These are phyloP conservation scores for Lepetodrilus schrolli DNA, from an alignment of 2,888 invertebrate species.

Conservation along the genomic window DNA sequence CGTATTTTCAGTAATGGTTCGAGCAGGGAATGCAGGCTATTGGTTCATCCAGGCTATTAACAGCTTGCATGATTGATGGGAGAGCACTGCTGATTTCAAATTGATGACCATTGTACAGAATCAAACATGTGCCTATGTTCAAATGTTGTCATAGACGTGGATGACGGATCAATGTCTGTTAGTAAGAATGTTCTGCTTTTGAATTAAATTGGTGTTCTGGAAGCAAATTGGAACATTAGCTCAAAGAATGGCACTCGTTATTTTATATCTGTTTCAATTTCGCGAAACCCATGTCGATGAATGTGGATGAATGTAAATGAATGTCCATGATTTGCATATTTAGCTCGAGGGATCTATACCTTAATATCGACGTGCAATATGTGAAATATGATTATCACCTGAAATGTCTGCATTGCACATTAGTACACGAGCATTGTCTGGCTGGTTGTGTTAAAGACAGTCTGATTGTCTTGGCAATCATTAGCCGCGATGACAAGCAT, in stretches of 20 bases:
- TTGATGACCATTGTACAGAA: background rate
- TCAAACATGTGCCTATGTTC: conserved; percentile 21
- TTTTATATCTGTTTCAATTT: background rate
- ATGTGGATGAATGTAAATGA: background rate
- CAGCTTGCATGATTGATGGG: background rate
- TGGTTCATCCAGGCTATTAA: conserved; percentile 2
- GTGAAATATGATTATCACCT: too few relatives aligned
- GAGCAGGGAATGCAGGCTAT: too few relatives aligned
- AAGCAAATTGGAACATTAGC: background rate
- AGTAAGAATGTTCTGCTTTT: background rate
- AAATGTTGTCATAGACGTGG: background rate
- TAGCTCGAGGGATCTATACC: too few relatives aligned
- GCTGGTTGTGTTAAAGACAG: background rate
- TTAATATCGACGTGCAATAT: too few relatives aligned
- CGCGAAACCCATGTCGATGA: background rate
- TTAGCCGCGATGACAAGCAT: conserved; percentile 3
- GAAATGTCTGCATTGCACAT: background rate
- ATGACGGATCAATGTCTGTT: background rate
- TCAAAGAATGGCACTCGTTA: background rate
- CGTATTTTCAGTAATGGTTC: too few relatives aligned
- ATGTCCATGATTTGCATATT: too few relatives aligned
- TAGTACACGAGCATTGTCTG: too few relatives aligned
- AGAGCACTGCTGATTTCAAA: background rate
- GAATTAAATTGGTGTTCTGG: background rate
- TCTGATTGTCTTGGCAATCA: background rate